phyloP scores from a whole-genome alignment of 2,113 vertebrate species.

The Cairina moschata region DNA sequence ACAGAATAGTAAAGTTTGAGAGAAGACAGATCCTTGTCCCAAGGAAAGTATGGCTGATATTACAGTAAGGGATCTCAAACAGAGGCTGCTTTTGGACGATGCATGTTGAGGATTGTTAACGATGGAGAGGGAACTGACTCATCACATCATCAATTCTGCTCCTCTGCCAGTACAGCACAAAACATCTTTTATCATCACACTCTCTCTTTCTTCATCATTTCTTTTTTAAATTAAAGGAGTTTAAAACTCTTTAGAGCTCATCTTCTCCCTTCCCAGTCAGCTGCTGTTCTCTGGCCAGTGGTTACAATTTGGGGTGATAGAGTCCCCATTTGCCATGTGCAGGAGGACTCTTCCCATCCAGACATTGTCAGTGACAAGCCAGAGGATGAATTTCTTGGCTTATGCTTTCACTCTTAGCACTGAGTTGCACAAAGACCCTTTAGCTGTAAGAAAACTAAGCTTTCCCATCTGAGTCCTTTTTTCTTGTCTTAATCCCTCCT shows the following conservation, averaged over 20 bases:
- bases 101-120: background rate
- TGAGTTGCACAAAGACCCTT: background rate
- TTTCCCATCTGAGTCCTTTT: background rate
- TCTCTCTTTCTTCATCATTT: background rate
- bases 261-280: background rate
- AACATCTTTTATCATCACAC: constrained; percentile 33
- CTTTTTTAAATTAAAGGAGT: background rate
- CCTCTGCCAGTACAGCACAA: constrained; percentile 40
- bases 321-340: background rate
- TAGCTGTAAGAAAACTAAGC: background rate
- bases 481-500: background rate
- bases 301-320: rapidly evolving
- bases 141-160: constrained; percentile 41
- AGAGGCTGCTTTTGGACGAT: constrained; percentile 40
- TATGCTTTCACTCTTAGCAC: background rate
- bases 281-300: background rate
- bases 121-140: constrained; percentile 45
- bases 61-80: background rate
- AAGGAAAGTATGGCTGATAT: background rate
- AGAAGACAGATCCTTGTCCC: constrained; percentile 46
- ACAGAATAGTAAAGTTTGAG: background rate
- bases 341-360: background rate
- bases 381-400: background rate
- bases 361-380: background rate
- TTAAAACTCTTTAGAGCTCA: background rate